Evolutionary conservation across 2,797 vertebrate species (phyloP).

Genomic region (Scleropages formosus): DNA sequence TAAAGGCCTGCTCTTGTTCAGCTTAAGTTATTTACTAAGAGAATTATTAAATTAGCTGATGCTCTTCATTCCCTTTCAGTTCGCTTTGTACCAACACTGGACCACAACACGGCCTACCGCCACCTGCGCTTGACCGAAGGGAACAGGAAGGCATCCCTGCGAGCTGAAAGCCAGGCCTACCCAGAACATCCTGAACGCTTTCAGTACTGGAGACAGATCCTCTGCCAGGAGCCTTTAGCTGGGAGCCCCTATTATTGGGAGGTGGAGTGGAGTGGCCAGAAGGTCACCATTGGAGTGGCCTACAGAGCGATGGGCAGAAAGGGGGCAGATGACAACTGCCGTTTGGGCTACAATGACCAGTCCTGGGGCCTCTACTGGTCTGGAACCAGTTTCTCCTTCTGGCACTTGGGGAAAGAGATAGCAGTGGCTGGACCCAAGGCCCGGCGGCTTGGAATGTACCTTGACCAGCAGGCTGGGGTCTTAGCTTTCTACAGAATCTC

Average conservation of each 20-base stretch:
- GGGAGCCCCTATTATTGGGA: slow-evolving; percentile 76
- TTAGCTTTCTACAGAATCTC: slow-evolving; percentile 68
- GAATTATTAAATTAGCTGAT: not conserved
- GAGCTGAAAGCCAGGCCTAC: slow-evolving; percentile 60
- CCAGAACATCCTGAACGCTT: slow-evolving; percentile 68
- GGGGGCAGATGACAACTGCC: slow-evolving; percentile 55
- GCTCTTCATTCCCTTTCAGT: slow-evolving; percentile 48
- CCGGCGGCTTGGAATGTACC: slow-evolving; percentile 63
- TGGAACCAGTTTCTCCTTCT: slow-evolving; percentile 67
- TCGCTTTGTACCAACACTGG: slow-evolving; percentile 65
- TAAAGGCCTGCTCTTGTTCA: not conserved
- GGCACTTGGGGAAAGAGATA: slow-evolving; percentile 65
- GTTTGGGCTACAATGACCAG: slow-evolving; percentile 66
- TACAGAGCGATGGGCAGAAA: slow-evolving; percentile 65
- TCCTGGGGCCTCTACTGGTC: slow-evolving; percentile 79
- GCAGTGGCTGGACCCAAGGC: slow-evolving; percentile 61
- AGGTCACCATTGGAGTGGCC: slow-evolving; percentile 66
- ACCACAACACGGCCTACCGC: slow-evolving; percentile 63
- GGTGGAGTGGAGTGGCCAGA: slow-evolving; percentile 70
- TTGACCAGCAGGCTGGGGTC: slow-evolving; percentile 69
- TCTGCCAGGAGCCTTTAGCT: slow-evolving; percentile 65
- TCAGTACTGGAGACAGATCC: slow-evolving; percentile 70
- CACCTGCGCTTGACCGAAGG: slow-evolving; percentile 62
- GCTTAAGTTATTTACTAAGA: not conserved
- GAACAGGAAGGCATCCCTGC: slow-evolving; percentile 58